Evolutionary conservation across 2,888 invertebrate genomes (phyloP).

Genomic region (Adelphocoris suturalis): DNA sequence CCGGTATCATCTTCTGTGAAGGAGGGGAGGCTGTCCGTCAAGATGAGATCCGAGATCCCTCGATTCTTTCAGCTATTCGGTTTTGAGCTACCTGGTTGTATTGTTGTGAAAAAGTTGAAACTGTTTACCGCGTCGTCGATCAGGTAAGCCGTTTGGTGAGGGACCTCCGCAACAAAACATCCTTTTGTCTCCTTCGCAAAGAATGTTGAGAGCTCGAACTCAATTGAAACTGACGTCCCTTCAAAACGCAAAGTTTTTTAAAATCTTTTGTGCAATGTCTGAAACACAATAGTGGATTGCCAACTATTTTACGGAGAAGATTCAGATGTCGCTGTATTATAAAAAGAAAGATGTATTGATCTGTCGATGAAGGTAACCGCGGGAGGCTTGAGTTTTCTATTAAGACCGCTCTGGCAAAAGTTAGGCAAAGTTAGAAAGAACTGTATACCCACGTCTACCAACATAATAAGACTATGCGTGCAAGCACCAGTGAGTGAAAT

Average conservation of each 20-base stretch:
- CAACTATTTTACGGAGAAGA: not conserved
- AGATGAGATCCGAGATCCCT: not conserved
- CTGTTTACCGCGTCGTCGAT: conserved; percentile 1
- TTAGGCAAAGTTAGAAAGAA: too few species aligned
- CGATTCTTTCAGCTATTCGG: not conserved
- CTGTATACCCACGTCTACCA: too few species aligned
- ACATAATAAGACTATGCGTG: too few species aligned
- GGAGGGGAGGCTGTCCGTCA: not conserved
- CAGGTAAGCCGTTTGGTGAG: conserved; percentile 12
- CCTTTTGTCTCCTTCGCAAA: not conserved
- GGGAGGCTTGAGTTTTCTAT: not conserved
- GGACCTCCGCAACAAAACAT: not conserved
- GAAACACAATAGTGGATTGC: not conserved
- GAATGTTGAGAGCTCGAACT: not conserved
- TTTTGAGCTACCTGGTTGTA: not conserved
- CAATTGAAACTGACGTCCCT: conserved; percentile 5
- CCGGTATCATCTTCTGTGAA: not conserved
- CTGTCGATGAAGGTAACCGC: not conserved
- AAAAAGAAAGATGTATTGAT: not conserved
- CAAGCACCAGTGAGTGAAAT: too few species aligned
- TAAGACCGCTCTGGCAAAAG: too few species aligned
- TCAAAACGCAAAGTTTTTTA: conserved; percentile 8
- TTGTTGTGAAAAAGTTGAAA: not conserved
- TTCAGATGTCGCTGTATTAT: not conserved
- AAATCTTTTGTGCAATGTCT: not conserved